These are phyloP conservation scores for Corella eumyota DNA, from an alignment of 23 tunicate genomes.

Conservation along the genomic window DNA sequence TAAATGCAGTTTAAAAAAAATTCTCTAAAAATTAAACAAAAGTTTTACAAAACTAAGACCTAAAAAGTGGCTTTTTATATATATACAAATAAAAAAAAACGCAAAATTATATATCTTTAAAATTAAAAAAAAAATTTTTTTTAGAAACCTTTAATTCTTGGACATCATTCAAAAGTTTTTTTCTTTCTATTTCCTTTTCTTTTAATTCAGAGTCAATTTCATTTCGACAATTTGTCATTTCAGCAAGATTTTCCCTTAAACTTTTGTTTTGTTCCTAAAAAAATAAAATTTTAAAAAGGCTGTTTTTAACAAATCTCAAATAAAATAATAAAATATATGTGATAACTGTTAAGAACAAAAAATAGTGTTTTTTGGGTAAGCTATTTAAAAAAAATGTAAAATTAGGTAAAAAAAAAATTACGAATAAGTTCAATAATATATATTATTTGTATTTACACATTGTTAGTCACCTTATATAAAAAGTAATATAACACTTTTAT, in stretches of 20 bases:
- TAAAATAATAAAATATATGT: neutral
- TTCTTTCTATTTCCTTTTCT: constrained; percentile 34
- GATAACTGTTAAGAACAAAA: too few relatives aligned
- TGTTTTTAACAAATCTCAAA: neutral
- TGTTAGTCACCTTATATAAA: too few relatives aligned
- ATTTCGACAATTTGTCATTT: neutral
- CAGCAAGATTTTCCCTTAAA: too few relatives aligned
- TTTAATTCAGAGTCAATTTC: constrained; percentile 5
- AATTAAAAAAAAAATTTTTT: neutral
- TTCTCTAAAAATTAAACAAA: neutral
- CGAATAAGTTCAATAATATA: neutral
- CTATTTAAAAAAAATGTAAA: too few relatives aligned
- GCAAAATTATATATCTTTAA: neutral
- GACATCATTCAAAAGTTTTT: constrained; percentile 37
- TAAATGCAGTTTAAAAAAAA: neutral
- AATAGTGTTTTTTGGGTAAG: too few relatives aligned
- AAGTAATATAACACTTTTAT: neutral
- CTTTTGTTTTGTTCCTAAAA: neutral
- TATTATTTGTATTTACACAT: too few relatives aligned
- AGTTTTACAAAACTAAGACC: neutral
- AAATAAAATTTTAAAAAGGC: neutral
- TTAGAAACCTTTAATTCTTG: constrained; percentile 58
- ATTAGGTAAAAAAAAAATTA: too few relatives aligned
- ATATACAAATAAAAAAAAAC: neutral
- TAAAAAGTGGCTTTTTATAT: neutral